A percentile compares a stretch with the other conserved stretches of the same genome.
Evolutionary conservation across 2,113 vertebrate genomes (phyloP).

Genomic region (Poecile atricapillus): DNA sequence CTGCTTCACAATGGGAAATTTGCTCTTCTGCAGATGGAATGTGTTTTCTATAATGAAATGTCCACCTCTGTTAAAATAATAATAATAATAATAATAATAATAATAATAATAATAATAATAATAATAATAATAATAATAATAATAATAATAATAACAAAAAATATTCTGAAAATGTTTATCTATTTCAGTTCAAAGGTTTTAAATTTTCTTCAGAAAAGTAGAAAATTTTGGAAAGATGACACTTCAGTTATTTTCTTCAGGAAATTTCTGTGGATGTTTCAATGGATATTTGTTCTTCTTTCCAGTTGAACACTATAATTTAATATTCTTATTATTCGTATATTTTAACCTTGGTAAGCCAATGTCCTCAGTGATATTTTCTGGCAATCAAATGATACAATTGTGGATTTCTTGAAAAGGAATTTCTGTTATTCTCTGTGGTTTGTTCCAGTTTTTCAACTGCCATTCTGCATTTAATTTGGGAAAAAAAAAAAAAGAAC

Average conservation of each 20-base stretch:
- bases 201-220: background rate
- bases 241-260: background rate
- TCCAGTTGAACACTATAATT: slow-evolving; percentile 22
- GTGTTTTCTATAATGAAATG: background rate
- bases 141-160: background rate
- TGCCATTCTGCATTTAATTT: background rate
- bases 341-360: slow-evolving; percentile 37
- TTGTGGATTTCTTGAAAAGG: slow-evolving; percentile 43
- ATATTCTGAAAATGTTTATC: background rate
- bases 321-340: slow-evolving; percentile 39
- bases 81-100: background rate
- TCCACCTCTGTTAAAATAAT: background rate
- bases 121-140: background rate
- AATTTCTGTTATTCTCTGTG: background rate
- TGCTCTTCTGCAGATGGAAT: background rate
- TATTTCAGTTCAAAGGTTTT: background rate
- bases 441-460: slow-evolving; percentile 4
- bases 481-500: background rate
- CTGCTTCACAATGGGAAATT: background rate
- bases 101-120: background rate
- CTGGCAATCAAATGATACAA: slow-evolving; percentile 49
- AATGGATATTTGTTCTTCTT: slow-evolving; percentile 6
- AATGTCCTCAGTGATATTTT: slow-evolving; percentile 9
- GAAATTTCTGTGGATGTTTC: slow-evolving; percentile 12
- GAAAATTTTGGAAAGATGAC: background rate